These are phyloP conservation scores for Gortyna flavago DNA, from an alignment of 2,888 invertebrate species.

Conservation along the genomic window DNA sequence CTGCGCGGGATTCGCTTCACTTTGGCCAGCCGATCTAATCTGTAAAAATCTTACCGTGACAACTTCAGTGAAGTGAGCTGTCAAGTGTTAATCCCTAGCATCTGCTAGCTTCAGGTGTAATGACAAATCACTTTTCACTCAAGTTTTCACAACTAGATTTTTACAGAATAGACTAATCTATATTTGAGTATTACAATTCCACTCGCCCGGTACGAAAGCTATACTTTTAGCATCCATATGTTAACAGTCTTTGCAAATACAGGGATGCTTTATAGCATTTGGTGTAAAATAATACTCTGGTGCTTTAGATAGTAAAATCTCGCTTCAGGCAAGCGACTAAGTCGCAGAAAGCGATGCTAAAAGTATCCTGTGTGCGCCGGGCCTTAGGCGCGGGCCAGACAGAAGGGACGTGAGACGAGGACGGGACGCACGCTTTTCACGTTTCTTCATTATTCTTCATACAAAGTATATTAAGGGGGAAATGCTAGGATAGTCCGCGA, in stretches of 20 bases:
- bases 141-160: neutral
- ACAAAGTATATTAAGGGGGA: neutral
- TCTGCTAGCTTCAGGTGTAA: neutral
- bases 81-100: neutral
- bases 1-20: neutral
- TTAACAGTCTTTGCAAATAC: conserved; percentile 2
- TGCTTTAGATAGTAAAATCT: conserved; percentile 16
- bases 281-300: neutral
- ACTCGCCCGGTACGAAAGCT: neutral
- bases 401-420: neutral
- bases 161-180: neutral
- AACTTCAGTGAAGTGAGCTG: neutral
- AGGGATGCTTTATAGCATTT: neutral
- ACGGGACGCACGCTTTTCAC: neutral
- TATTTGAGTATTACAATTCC: neutral
- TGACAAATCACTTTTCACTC: neutral
- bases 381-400: neutral
- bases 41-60: neutral
- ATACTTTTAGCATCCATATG: conserved; percentile 17
- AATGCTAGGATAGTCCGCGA: too few relatives aligned
- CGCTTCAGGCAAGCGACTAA: conserved; percentile 5
- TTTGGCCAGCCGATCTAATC: neutral
- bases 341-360: conserved; percentile 9
- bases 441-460: neutral
- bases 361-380: conserved; percentile 3